Evolutionary conservation across 2,888 invertebrate genomes (phyloP).

Genomic region (Nemoura dubitans): DNA sequence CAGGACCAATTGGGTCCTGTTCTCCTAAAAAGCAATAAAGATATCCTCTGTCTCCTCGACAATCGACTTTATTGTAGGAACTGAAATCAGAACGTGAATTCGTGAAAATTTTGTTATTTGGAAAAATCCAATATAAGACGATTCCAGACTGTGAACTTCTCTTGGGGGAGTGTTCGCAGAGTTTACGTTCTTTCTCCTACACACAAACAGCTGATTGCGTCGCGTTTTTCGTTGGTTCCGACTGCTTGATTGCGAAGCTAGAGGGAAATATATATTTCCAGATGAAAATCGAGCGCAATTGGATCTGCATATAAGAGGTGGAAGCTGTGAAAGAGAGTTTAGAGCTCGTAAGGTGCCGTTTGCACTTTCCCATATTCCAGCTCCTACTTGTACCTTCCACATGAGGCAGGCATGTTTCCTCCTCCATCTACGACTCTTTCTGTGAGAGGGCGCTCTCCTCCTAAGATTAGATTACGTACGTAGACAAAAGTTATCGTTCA

Average conservation of each 20-base stretch:
- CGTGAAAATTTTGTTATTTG: not conserved
- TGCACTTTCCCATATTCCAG: too few species aligned
- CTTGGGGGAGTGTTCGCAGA: not conserved
- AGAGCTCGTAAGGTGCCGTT: not conserved
- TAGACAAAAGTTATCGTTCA: not conserved
- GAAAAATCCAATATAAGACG: not conserved
- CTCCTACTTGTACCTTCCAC: too few species aligned
- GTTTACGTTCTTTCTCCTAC: not conserved
- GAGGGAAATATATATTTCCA: not conserved
- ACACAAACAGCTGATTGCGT: not conserved
- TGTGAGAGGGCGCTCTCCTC: too few species aligned
- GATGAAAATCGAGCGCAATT: not conserved
- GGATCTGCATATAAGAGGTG: not conserved
- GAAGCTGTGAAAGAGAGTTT: not conserved
- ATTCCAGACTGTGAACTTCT: not conserved
- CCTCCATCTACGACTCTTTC: too few species aligned
- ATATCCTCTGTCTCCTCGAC: not conserved
- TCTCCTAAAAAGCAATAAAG: not conserved
- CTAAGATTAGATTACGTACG: too few species aligned
- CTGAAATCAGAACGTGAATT: not conserved
- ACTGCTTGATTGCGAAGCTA: not conserved
- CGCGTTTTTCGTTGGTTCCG: not conserved
- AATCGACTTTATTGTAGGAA: not conserved
- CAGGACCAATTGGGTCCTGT: not conserved
- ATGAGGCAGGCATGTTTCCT: too few species aligned